These are phyloP conservation scores for Noctilio leporinus DNA, from an alignment of 2,113 vertebrate species.

Conservation along the genomic window DNA sequence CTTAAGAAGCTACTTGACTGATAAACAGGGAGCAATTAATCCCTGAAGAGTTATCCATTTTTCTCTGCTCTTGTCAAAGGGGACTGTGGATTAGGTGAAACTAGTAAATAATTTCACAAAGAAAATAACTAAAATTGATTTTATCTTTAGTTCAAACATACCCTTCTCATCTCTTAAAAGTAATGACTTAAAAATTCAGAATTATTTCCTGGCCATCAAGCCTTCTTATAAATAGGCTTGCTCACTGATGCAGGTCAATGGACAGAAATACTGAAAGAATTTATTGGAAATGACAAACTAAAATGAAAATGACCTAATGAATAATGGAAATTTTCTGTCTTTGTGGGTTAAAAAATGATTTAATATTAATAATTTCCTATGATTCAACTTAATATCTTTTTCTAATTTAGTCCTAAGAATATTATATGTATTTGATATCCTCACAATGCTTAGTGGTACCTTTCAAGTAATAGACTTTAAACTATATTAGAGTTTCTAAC, in stretches of 20 bases:
- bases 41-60: not conserved
- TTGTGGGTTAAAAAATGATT: constrained; percentile 3
- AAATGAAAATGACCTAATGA: constrained; percentile 24
- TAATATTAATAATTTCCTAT: constrained; percentile 23
- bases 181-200: constrained; percentile 35
- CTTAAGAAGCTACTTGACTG: not conserved
- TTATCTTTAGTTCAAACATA: not conserved
- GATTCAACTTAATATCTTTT: not conserved
- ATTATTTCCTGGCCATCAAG: constrained; percentile 1
- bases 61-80: not conserved
- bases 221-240: not conserved
- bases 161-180: constrained; percentile 28
- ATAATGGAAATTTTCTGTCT: not conserved
- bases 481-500: not conserved
- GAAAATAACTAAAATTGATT: constrained; percentile 17
- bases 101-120: constrained; percentile 39
- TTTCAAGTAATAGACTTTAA: constrained; percentile 24
- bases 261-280: constrained; percentile 7
- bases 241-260: not conserved
- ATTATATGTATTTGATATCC: not conserved
- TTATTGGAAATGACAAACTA: not conserved
- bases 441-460: not conserved
- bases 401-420: not conserved
- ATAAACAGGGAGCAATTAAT: not conserved
- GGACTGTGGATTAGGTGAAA: constrained; percentile 18